phyloP scores from a whole-genome alignment of 2,888 invertebrate genomes.

The Fragum sueziense region DNA sequence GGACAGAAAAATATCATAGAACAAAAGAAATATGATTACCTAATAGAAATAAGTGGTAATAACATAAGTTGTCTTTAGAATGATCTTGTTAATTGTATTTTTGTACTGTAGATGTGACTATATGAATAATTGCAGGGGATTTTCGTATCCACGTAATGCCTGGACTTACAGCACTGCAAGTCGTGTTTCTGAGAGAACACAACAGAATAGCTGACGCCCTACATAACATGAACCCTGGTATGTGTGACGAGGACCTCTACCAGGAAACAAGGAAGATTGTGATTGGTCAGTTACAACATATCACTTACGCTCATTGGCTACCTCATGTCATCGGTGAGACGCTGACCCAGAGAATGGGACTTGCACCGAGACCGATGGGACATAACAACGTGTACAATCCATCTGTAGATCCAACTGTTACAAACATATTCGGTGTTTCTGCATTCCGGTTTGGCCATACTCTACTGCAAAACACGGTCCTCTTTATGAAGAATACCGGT shows the following conservation, averaged over 20 bases:
- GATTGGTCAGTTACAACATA: slow-evolving; percentile 87
- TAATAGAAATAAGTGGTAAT: too few species aligned
- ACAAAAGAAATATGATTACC: too few species aligned
- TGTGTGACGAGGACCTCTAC: slow-evolving; percentile 88
- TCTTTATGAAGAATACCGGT: slow-evolving; percentile 56
- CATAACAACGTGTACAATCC: slow-evolving; percentile 92
- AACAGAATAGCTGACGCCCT: slow-evolving; percentile 88
- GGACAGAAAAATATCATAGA: too few species aligned
- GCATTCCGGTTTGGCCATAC: slow-evolving; percentile 97
- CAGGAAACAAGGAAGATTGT: slow-evolving; percentile 86
- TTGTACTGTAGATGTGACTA: too few species aligned
- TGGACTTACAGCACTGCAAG: slow-evolving; percentile 92
- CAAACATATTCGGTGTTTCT: slow-evolving; percentile 97
- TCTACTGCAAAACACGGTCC: slow-evolving; percentile 88
- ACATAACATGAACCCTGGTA: slow-evolving; percentile 87
- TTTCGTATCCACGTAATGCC: slow-evolving; percentile 93
- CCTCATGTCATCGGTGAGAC: slow-evolving; percentile 85
- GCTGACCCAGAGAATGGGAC: slow-evolving; percentile 49
- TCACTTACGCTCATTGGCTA: slow-evolving; percentile 84
- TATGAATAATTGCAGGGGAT: slow-evolving; percentile 85
- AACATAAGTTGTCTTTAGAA: too few species aligned
- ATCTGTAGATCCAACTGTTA: slow-evolving; percentile 88
- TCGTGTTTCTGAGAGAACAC: slow-evolving; percentile 93
- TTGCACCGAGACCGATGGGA: slow-evolving; percentile 88
- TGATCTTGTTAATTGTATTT: too few species aligned